phyloP scores from a whole-genome alignment of 1,140 invertebrate genomes.

The Panagrolaimus sp. region DNA sequence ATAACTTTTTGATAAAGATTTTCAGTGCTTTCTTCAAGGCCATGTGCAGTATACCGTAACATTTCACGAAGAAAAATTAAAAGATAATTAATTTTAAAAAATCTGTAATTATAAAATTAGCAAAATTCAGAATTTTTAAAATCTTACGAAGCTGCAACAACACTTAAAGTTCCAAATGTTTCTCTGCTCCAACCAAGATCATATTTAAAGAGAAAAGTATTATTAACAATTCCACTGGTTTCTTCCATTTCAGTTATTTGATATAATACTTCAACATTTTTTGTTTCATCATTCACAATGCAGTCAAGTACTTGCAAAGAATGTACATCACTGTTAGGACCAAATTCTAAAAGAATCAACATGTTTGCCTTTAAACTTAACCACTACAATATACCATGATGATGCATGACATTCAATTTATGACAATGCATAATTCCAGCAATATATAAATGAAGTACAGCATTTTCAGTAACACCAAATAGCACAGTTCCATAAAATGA shows the following conservation, averaged over 20 bases:
- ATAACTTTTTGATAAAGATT: background rate
- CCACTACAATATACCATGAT: background rate
- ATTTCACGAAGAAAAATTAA: constrained; percentile 4
- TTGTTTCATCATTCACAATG: too few species aligned
- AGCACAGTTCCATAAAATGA: background rate
- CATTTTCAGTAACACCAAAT: background rate
- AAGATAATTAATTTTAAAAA: background rate
- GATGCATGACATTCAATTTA: background rate
- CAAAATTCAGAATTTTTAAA: background rate
- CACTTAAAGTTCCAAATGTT: background rate
- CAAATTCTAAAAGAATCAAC: too few species aligned
- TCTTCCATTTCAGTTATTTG: too few species aligned
- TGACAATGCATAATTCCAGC: background rate
- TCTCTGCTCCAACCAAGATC: background rate
- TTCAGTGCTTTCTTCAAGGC: background rate
- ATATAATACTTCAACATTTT: too few species aligned
- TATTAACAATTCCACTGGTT: too few species aligned
- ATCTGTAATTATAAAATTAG: background rate
- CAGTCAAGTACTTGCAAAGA: too few species aligned
- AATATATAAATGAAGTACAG: background rate
- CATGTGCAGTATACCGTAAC: background rate
- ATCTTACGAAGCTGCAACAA: background rate
- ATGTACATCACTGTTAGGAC: too few species aligned
- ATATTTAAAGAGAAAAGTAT: background rate
- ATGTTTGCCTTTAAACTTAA: too few species aligned